phyloP scores from a whole-genome alignment of 2,888 invertebrate species.

The Caenorhabditis uteleia region DNA sequence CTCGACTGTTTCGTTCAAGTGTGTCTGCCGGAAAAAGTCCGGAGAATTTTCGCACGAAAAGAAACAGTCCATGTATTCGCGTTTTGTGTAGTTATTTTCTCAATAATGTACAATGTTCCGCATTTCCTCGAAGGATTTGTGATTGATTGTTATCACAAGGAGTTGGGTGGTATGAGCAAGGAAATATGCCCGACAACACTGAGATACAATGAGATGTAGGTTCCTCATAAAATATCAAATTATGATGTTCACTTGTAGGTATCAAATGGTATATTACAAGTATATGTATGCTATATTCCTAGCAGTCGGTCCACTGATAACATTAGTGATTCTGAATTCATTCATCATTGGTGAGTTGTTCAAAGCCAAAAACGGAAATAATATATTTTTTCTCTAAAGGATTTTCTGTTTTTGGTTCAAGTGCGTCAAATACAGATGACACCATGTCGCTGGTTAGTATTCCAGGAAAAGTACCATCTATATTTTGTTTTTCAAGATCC shows the following conservation, averaged over 20 bases:
- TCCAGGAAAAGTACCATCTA: not conserved
- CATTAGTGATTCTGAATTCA: conserved; percentile 61
- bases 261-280: conserved; percentile 62
- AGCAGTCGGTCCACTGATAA: conserved; percentile 65
- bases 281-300: conserved; percentile 67
- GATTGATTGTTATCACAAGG: conserved; percentile 64
- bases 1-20: conserved; percentile 67
- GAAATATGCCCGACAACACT: conserved; percentile 65
- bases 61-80: conserved; percentile 39
- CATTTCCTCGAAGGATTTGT: conserved; percentile 66
- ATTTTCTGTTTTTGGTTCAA: conserved; percentile 44
- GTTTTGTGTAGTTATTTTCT: conserved; percentile 54
- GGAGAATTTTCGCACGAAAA: conserved; percentile 42
- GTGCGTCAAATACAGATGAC: conserved; percentile 36
- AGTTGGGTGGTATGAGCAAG: conserved; percentile 48
- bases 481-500: too few species aligned
- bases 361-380: not conserved
- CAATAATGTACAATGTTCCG: conserved; percentile 65
- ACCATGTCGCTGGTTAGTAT: conserved; percentile 43
- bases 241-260: conserved; percentile 41
- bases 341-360: conserved; percentile 61
- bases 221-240: not conserved
- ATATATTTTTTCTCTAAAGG: conserved; percentile 34
- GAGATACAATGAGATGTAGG: conserved; percentile 57
- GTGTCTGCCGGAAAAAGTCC: conserved; percentile 55